Percentiles rank a stretch among this genome's conserved stretches.
Conservation (phyloP, 2,888 invertebrate species). For the Agonopterix alstromeriana region DNA sequence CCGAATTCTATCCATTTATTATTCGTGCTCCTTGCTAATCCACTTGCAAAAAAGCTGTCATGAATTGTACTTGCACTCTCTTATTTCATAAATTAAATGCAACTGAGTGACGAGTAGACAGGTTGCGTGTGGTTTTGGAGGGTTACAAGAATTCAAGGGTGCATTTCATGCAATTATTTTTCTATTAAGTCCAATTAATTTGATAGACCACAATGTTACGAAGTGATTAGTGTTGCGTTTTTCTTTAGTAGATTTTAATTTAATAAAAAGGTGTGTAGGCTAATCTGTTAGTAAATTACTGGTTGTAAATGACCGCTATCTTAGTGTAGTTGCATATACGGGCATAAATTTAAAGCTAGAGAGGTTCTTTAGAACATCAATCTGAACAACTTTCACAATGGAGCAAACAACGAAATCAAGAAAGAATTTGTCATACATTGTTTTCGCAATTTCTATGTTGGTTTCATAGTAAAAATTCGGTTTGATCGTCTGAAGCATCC, state of each 20-base stretch:
- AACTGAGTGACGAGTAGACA: conserved; percentile 7
- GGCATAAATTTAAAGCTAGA: too few relatives aligned
- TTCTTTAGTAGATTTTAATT: conserved; percentile 4
- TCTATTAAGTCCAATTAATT: conserved; percentile 8
- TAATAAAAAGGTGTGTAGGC: neutral
- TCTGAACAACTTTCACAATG: too few relatives aligned
- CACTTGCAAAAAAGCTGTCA: neutral
- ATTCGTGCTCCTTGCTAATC: neutral
- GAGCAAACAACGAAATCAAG: too few relatives aligned
- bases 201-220: neutral
- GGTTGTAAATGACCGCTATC: too few relatives aligned
- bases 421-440: too few relatives aligned
- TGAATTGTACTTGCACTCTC: neutral
- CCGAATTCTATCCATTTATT: too few relatives aligned
- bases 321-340: too few relatives aligned
- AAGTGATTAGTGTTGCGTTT: conserved; percentile 5
- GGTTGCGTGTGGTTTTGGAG: conserved; percentile 7
- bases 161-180: conserved; percentile 10
- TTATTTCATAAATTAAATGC: neutral
- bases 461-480: too few relatives aligned
- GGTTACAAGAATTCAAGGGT: conserved; percentile 4
- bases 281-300: neutral
- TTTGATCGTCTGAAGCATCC: too few relatives aligned
- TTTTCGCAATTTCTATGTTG: too few relatives aligned
- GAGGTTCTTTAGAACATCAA: too few relatives aligned